Base-by-base conservation (phyloP, 2,888 invertebrate species). In the Pyrocoelia pectoralis region DNA sequence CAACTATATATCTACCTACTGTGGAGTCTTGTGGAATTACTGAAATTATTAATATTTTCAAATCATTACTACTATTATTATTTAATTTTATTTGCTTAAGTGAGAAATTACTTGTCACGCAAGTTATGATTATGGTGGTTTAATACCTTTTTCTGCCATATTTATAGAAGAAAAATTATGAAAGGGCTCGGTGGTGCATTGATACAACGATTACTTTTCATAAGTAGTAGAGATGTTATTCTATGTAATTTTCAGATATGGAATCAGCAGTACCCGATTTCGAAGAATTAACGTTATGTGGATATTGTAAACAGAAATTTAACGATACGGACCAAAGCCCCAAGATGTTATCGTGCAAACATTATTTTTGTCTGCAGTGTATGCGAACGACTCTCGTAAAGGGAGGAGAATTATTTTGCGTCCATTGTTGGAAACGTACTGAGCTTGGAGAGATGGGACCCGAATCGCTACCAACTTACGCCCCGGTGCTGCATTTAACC, bases 301-400 rank as follows among this genome's bases (percentile, higher is more conserved):
- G 89, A 76, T 89, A 87, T 79, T 91, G 91, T 84, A 89, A 89
- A 82, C 86, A 88, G 79, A 87, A 88, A 79, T 91, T 89, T 84
- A 90, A 90, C 81, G 89, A 90, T 73, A 83, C 84, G 66, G 90
- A 90, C 79, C 88, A 88, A 77, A 85, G 87, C 77, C 91, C 91
- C 66, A 91, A 91, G 80, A 82, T 89, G 79, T 85, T 91, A 72
- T 86, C 88, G 71, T 91, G 91, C 84, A 89, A 90, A 77, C 91
- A 91, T 80, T 89, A 89, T 82, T 91, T 91, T 81, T 91, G 91
- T 79, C 84, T 91, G 79, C 87, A 88, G 77, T 91, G 91, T 82
- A 87, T 89, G 79, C 88, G 88, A 75, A 85, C 87, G 70, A 86
- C 86, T 75, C 83, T 90, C 73, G 85, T 87, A 77, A 88, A 89